Conservation (phyloP, 1,140 invertebrate species). For the Lepidurus arcticus region DNA sequence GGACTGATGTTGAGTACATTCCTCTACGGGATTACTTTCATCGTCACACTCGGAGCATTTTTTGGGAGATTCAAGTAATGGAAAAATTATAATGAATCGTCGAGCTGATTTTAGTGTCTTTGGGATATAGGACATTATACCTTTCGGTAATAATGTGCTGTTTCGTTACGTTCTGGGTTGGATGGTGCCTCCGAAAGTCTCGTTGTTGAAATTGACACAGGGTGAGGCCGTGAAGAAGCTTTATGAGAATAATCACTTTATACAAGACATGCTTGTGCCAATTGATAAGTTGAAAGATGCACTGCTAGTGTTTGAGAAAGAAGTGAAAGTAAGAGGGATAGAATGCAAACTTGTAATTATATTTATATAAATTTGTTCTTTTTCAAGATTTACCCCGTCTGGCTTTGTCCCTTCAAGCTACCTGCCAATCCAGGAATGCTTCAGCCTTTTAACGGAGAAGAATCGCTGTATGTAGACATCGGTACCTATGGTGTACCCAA, state of each 20-base stretch:
- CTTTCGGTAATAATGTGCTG: constrained; percentile 71
- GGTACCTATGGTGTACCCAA: constrained; percentile 73
- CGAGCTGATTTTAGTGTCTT: not conserved
- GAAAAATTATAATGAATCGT: constrained; percentile 21
- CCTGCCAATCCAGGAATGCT: constrained; percentile 64
- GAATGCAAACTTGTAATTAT: not conserved
- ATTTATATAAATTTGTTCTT: constrained; percentile 7
- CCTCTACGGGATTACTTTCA: constrained; percentile 76
- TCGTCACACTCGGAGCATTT: constrained; percentile 68
- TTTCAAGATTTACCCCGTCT: constrained; percentile 68
- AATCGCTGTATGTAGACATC: constrained; percentile 67
- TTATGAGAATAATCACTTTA: constrained; percentile 72
- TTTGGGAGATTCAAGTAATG: constrained; percentile 71
- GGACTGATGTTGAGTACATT: constrained; percentile 59
- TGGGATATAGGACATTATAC: constrained; percentile 65
- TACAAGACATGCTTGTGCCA: constrained; percentile 79
- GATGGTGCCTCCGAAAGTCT: constrained; percentile 76
- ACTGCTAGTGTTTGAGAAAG: constrained; percentile 59
- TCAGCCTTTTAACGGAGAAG: constrained; percentile 48
- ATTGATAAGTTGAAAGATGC: constrained; percentile 55
- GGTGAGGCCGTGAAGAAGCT: constrained; percentile 62
- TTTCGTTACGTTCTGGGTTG: constrained; percentile 71
- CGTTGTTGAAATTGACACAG: constrained; percentile 74
- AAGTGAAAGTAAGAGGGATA: constrained; percentile 55
- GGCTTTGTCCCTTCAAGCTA: constrained; percentile 75